Base-by-base conservation (phyloP, 2,113 vertebrate species). In the Oostethus manadensis region DNA sequence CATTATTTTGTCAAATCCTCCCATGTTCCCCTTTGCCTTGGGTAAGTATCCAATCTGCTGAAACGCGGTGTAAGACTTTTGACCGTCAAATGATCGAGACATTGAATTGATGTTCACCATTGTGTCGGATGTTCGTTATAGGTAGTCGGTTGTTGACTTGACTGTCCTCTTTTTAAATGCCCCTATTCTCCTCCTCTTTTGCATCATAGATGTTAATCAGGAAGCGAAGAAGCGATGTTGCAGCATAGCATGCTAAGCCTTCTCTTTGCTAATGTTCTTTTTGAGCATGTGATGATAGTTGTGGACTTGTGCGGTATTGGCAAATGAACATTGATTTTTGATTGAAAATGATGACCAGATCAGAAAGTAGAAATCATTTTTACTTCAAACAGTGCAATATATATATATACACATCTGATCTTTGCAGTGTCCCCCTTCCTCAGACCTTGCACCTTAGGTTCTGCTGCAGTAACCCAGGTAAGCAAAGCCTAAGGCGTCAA, bases 391-490 rank as follows among this genome's bases (percentile, higher is more conserved):
- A 93, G 92, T 94, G 93, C 92, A 91, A 92, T 94, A 92, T 94
- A 93, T 20, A 93, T 93, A 93, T 93, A 93, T 95, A 92, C 93
- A 93, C 94, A 93, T 95, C 93, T 96, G 94, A 94, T 92, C 91
- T 94, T 98, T 95, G 94, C 95, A 95, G 96, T 94, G 94, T 94
- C 94, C 89, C 79, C 93, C 95, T 22, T n/a, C 51, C 53, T 35
- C 94, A 93, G 94, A 95, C 91, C 94, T 97, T 97, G 92, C 93
- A 97, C 92, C 94, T 97, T 99, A 99, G 94, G 95, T 97, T 98
- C 94, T 97, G 95, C 96, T 94, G 93, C 94, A 93, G 91, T 94
- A 92, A 93, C 93, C 90, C 96, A 99, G 97, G 97, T 99, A 99
- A 99, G 97, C 94, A 91, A 93, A 93, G 93, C 94, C 93, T 95